phyloP scores from a whole-genome alignment of 2,797 vertebrate species.

The Argentina silus region DNA sequence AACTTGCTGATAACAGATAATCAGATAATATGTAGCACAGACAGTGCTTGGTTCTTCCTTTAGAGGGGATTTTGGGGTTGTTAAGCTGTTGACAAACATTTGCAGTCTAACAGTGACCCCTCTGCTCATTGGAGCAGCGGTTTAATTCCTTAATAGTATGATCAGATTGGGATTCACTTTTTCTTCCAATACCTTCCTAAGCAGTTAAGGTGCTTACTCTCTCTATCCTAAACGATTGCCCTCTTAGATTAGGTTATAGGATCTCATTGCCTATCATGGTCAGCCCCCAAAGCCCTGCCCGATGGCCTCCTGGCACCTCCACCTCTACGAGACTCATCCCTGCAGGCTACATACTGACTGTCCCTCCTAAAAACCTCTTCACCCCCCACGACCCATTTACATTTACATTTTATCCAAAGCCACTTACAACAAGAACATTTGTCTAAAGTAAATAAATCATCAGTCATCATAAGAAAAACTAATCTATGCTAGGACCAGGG shows the following conservation, averaged over 20 bases:
- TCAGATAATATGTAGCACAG: slow-evolving; percentile 46
- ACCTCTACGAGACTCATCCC: neutral
- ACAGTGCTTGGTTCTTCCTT: slow-evolving; percentile 22
- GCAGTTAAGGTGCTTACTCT: slow-evolving; percentile 59
- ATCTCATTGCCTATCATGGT: slow-evolving; percentile 15
- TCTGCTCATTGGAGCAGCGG: slow-evolving; percentile 40
- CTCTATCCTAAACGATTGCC: slow-evolving; percentile 40
- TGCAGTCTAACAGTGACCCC: slow-evolving; percentile 35
- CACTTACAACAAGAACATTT: no score
- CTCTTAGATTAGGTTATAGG: slow-evolving; percentile 25
- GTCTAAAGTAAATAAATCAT: no score
- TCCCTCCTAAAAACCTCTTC: no score
- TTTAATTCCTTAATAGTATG: slow-evolving; percentile 69
- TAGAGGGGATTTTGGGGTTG: slow-evolving; percentile 38
- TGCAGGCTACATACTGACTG: neutral
- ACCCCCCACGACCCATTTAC: no score
- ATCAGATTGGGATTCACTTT: slow-evolving; percentile 70
- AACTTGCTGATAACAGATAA: slow-evolving; percentile 32
- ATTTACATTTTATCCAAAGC: no score
- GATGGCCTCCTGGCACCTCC: no score
- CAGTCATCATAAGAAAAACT: no score
- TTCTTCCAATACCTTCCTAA: slow-evolving; percentile 40
- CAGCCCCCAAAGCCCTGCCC: no score
- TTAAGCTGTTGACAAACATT: slow-evolving; percentile 58
- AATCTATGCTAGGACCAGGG: no score